phyloP scores from a whole-genome alignment of 2,113 vertebrate genomes.

The Montifringilla adamsi region DNA sequence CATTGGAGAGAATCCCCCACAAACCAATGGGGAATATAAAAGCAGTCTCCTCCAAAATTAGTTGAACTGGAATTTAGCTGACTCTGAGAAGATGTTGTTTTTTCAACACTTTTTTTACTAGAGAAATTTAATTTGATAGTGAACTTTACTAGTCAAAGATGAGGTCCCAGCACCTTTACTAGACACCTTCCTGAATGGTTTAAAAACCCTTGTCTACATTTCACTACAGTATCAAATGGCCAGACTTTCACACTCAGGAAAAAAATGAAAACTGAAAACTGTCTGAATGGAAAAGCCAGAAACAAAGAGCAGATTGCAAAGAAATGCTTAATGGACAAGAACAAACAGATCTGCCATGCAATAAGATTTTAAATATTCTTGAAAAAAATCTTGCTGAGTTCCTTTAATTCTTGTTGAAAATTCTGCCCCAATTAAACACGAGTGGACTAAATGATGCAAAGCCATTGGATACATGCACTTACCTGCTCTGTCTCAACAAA shows the following conservation, averaged over 20 bases:
- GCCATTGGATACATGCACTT: neutral
- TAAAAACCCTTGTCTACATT: neutral
- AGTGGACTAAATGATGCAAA: constrained; percentile 6
- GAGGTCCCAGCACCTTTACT: neutral
- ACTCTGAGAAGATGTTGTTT: neutral
- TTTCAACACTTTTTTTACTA: neutral
- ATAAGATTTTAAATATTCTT: neutral
- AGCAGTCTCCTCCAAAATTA: neutral
- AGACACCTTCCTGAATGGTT: neutral
- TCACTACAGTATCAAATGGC: neutral
- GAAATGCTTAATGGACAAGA: neutral
- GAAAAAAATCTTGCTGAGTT: neutral
- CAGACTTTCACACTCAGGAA: neutral
- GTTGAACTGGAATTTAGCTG: neutral
- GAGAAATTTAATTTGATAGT: neutral
- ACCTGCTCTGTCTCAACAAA: constrained; percentile 84
- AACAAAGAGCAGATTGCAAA: neutral
- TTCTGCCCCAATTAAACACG: neutral
- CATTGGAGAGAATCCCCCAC: neutral
- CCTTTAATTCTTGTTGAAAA: neutral
- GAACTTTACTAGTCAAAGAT: neutral
- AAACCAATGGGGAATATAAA: neutral
- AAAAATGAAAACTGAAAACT: neutral
- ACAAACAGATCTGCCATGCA: neutral
- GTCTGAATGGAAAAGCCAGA: neutral